These are phyloP conservation scores for Agonopterix subpropinquella DNA, from an alignment of 2,888 invertebrate genomes.

Conservation along the genomic window DNA sequence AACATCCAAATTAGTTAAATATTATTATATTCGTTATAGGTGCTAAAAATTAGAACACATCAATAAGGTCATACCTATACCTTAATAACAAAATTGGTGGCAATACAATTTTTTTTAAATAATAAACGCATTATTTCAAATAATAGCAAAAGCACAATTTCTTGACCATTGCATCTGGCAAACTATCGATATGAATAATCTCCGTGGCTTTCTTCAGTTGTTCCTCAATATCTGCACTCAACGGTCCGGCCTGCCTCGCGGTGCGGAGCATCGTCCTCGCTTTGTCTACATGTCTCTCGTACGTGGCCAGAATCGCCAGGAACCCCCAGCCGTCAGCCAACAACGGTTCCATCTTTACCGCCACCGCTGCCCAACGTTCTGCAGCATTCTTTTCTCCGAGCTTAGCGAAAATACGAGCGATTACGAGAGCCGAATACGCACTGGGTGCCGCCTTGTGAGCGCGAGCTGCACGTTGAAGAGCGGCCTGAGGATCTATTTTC, in stretches of 20 bases:
- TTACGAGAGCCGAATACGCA: conserved; percentile 47
- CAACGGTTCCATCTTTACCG: conserved; percentile 53
- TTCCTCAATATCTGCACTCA: conserved; percentile 44
- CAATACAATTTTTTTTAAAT: too few relatives aligned
- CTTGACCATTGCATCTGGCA: conserved; percentile 46
- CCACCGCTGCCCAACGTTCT: conserved; percentile 54
- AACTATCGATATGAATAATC: conserved; percentile 31
- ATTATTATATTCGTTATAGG: too few relatives aligned
- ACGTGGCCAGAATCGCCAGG: conserved; percentile 49
- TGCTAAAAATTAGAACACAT: too few relatives aligned
- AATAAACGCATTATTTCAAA: conserved; percentile 7
- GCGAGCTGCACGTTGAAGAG: conserved; percentile 58
- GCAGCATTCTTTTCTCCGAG: conserved; percentile 41
- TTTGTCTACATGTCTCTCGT: conserved; percentile 38
- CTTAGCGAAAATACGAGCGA: conserved; percentile 45
- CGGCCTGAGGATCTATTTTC: conserved; percentile 27
- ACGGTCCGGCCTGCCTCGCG: conserved; percentile 48
- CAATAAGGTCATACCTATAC: too few relatives aligned
- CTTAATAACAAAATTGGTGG: too few relatives aligned
- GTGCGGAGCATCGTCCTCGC: conserved; percentile 54
- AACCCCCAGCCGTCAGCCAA: conserved; percentile 63
- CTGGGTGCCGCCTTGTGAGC: conserved; percentile 52
- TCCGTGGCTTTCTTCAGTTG: conserved; percentile 39
- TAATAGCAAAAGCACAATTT: conserved; percentile 51
- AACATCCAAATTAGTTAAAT: too few relatives aligned